phyloP scores from a whole-genome alignment of 2,888 invertebrate species.

The Machimus rusticus region DNA sequence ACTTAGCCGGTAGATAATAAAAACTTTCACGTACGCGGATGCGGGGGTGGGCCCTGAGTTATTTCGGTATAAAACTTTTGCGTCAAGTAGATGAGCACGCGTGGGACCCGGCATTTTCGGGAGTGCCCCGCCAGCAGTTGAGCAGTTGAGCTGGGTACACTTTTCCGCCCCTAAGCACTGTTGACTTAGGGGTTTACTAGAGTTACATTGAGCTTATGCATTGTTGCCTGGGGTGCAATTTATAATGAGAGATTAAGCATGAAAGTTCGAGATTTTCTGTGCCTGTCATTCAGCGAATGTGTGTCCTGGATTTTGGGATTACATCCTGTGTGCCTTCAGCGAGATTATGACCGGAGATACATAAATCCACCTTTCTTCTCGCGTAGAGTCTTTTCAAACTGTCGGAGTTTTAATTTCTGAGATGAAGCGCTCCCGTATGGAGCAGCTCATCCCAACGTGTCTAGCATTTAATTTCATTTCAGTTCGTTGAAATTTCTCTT shows the following conservation, averaged over 20 bases:
- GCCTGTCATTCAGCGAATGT: neutral
- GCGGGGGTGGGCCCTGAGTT: neutral
- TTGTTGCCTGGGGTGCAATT: constrained; percentile 4
- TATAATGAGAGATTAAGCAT: constrained; percentile 26
- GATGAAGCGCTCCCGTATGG: neutral
- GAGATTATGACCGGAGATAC: neutral
- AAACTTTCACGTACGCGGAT: constrained; percentile 25
- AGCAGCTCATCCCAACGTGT: neutral
- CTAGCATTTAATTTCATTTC: neutral
- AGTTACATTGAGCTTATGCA: neutral
- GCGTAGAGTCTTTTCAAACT: neutral
- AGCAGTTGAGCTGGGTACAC: neutral
- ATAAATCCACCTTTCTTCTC: neutral
- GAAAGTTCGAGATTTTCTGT: constrained; percentile 2
- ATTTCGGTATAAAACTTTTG: constrained; percentile 30
- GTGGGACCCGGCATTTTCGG: neutral
- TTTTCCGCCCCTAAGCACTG: neutral
- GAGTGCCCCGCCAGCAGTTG: neutral
- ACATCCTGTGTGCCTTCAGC: neutral
- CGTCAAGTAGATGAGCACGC: constrained; percentile 31
- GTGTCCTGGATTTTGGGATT: neutral
- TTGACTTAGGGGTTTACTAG: constrained; percentile 6
- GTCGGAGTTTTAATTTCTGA: neutral
- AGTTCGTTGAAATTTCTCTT: neutral
- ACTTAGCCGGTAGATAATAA: constrained; percentile 21